Evolutionary conservation across 2,797 vertebrate genomes (phyloP), one percentile per base, ranked within the genome.

Genomic region (Anas bahamensis): DNA sequence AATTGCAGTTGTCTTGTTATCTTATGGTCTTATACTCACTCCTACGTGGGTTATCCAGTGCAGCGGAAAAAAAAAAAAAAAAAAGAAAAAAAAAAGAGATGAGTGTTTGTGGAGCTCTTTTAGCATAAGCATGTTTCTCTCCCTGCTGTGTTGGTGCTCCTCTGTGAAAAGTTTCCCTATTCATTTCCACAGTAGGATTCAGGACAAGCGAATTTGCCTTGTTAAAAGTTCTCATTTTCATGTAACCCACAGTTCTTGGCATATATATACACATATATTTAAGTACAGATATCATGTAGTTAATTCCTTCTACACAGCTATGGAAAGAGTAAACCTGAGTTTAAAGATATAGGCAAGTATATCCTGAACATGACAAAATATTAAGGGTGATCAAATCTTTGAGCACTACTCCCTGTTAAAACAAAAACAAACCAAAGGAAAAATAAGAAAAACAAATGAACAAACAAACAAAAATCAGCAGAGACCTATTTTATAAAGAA

Each of bases 291-390:
- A 29, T 66, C 16, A 35, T 37, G 33, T 13, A 37, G 70, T 91
- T 79, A 65, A 64, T 88, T 84, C 76, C 46, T 87, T 81, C 53
- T 88, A 82, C 52, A 73, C 17, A 88, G n/a, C 13, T 71, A 85
- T 28, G 31, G 31, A 44, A 92, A 72, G 14, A 86, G 91, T 71
- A 68, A 88, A 70, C 23, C 7, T 50, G 72, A 79, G 6, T 83
- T 88, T 89, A 79, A 66, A 89, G 63, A 64, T 35, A 22, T 7
- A 79, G 28, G 26, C 39, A 79, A 71, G 16, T 44, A 79, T 79
- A 41, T 2, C 4, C 29, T 74, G 28, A 68, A 60, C 13, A 37
- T 23, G 39, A 57, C 50, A 66, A 93, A 72, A 46, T 65, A 59
- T 19, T 35, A 55, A 65, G n/a, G n/a, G 14, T 6, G 2, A 39